phyloP scores from a whole-genome alignment of 53 echinoderm and acorn worm genomes.

The Actinopyga echinites region DNA sequence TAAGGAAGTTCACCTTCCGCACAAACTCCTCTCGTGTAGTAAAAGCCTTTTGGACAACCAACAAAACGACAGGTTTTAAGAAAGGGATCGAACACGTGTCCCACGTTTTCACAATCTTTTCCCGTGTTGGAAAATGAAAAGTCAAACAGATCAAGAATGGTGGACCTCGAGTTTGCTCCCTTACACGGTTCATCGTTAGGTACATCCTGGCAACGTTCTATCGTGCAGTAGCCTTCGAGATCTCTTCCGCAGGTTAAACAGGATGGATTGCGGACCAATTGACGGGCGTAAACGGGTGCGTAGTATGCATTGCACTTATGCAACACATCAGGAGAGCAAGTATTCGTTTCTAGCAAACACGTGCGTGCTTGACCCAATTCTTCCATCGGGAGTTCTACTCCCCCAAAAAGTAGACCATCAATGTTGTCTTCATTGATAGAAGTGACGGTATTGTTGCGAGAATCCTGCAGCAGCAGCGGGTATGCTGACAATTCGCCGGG shows the following conservation, averaged over 20 bases:
- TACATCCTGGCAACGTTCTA: too few relatives aligned
- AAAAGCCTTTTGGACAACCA: conserved; percentile 3
- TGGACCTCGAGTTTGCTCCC: not conserved
- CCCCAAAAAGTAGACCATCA: too few relatives aligned
- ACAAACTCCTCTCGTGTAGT: not conserved
- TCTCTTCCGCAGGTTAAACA: not conserved
- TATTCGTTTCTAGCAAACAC: too few relatives aligned
- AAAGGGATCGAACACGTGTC: conserved; percentile 21
- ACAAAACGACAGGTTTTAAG: conserved; percentile 5
- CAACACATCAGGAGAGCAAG: too few relatives aligned
- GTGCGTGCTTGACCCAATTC: too few relatives aligned
- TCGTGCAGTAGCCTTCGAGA: not conserved
- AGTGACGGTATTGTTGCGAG: too few relatives aligned
- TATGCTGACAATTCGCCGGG: not conserved
- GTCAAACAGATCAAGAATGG: not conserved
- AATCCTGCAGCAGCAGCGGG: not conserved
- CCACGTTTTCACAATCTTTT: not conserved
- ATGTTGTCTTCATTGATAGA: too few relatives aligned
- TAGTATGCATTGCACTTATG: not conserved
- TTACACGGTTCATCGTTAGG: not conserved
- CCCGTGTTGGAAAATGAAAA: not conserved
- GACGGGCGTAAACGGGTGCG: not conserved
- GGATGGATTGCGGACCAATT: not conserved
- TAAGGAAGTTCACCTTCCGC: not conserved
- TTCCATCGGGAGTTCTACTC: too few relatives aligned